These are phyloP conservation scores for Stomorhina lunata DNA, from an alignment of 2,888 invertebrate species.

Conservation along the genomic window DNA sequence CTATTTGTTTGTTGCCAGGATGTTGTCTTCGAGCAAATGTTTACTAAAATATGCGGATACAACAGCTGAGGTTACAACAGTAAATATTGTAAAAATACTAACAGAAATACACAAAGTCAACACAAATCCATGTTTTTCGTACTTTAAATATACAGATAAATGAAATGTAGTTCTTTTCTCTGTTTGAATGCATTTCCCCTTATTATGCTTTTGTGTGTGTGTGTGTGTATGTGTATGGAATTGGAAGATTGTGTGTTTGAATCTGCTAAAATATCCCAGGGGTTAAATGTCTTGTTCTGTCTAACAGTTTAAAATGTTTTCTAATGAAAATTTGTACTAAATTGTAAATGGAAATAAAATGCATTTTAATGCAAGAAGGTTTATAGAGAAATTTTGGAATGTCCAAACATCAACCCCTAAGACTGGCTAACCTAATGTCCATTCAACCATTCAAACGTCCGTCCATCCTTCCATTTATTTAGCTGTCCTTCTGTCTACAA, in stretches of 20 bases:
- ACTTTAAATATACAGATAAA: no score
- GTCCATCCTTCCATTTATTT: no score
- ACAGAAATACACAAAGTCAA: neutral
- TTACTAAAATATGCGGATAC: constrained; percentile 64
- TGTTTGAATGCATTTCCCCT: neutral
- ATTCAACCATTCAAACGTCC: neutral
- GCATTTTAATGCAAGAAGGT: constrained; percentile 45
- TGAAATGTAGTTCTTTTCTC: no score
- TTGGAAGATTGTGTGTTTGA: no score
- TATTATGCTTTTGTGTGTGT: neutral
- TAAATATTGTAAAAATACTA: constrained; percentile 57
- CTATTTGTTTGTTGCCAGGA: constrained; percentile 47
- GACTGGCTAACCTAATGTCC: neutral
- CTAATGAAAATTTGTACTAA: constrained; percentile 2
- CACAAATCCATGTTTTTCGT: constrained; percentile 24
- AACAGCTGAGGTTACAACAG: constrained; percentile 65
- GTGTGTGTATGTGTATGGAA: neutral
- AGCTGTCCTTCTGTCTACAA: neutral
- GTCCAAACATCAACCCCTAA: neutral
- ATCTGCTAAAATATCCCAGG: constrained; percentile 37
- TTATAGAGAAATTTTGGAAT: no score
- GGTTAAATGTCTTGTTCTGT: constrained; percentile 62
- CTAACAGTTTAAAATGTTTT: constrained; percentile 46
- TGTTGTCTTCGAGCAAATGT: constrained; percentile 57
- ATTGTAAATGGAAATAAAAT: constrained; percentile 30